Conservation (phyloP, 1,140 invertebrate genomes). For the Drosophila carrolli region DNA sequence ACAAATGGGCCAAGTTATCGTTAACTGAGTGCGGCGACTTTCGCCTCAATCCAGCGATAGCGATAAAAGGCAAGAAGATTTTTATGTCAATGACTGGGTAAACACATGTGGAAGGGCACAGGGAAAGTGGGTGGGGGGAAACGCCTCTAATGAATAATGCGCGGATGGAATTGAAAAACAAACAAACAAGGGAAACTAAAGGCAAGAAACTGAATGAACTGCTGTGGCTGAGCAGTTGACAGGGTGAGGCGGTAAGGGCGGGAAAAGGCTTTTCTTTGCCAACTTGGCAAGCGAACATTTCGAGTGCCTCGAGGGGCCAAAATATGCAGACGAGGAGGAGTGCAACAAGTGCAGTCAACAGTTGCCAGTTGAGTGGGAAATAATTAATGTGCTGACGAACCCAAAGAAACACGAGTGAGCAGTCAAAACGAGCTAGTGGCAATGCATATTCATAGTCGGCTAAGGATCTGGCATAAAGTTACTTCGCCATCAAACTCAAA, state of each 20-base stretch:
- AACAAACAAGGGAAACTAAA: conserved; percentile 63
- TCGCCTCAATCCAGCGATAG: conserved; percentile 44
- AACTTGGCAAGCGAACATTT: conserved; percentile 37
- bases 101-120: conserved; percentile 24
- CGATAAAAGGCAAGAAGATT: conserved; percentile 75
- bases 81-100: conserved; percentile 69
- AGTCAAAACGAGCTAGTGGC: conserved; percentile 29
- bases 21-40: conserved; percentile 28
- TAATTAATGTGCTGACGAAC: conserved; percentile 62
- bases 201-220: conserved; percentile 13
- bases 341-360: conserved; percentile 75
- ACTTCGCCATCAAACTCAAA: conserved; percentile 26
- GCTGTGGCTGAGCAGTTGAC: too few relatives aligned
- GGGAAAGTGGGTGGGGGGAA: neutral
- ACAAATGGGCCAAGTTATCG: conserved; percentile 74
- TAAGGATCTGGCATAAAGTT: conserved; percentile 35
- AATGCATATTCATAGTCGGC: conserved; percentile 40
- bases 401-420: conserved; percentile 38
- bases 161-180: conserved; percentile 72
- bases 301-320: conserved; percentile 36
- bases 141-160: conserved; percentile 70
- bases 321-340: conserved; percentile 23
- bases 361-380: conserved; percentile 63
- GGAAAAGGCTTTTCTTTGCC: conserved; percentile 14
- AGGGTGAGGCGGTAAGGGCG: neutral